Evolutionary conservation across 2,888 invertebrate genomes (phyloP).

Genomic region (Augiades crinisus): DNA sequence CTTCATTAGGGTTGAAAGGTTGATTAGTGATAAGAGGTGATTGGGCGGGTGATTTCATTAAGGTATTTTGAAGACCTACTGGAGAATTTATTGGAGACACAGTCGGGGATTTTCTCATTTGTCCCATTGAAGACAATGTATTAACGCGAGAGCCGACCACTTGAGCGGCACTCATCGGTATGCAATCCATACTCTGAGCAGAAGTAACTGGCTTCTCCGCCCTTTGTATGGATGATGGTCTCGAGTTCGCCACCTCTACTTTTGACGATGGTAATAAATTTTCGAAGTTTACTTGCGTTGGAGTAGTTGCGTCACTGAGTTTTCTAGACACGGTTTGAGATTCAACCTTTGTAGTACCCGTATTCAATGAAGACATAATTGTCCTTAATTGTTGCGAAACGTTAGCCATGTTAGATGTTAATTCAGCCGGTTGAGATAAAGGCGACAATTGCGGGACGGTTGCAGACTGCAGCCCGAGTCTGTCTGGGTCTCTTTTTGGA

Average conservation of each 20-base stretch:
- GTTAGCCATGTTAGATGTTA: slow-evolving; percentile 87
- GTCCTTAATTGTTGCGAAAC: slow-evolving; percentile 86
- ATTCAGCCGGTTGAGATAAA: slow-evolving; percentile 86
- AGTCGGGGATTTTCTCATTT: slow-evolving; percentile 70
- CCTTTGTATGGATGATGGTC: slow-evolving; percentile 64
- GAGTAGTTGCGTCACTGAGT: slow-evolving; percentile 58
- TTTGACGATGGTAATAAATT: slow-evolving; percentile 75
- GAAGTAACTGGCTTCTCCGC: slow-evolving; percentile 56
- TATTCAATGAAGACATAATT: slow-evolving; percentile 84
- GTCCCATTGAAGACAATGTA: slow-evolving; percentile 60
- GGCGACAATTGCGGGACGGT: slow-evolving; percentile 86
- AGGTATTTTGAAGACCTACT: slow-evolving; percentile 53
- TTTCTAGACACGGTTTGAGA: slow-evolving; percentile 74
- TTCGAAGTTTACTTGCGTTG: slow-evolving; percentile 77
- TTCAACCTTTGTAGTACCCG: slow-evolving; percentile 72
- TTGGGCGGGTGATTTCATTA: slow-evolving; percentile 71
- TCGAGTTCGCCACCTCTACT: slow-evolving; percentile 65
- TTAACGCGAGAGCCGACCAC: slow-evolving; percentile 65
- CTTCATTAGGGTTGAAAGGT: slow-evolving; percentile 51
- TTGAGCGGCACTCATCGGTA: slow-evolving; percentile 65
- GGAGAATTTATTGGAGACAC: slow-evolving; percentile 72
- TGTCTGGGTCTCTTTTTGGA: slow-evolving; percentile 59
- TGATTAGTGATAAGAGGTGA: slow-evolving; percentile 64
- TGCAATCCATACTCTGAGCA: slow-evolving; percentile 48
- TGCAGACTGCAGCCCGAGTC: slow-evolving; percentile 66